Conservation (phyloP, 2,797 vertebrate species). For the Chiropotes sagulatus region DNA sequence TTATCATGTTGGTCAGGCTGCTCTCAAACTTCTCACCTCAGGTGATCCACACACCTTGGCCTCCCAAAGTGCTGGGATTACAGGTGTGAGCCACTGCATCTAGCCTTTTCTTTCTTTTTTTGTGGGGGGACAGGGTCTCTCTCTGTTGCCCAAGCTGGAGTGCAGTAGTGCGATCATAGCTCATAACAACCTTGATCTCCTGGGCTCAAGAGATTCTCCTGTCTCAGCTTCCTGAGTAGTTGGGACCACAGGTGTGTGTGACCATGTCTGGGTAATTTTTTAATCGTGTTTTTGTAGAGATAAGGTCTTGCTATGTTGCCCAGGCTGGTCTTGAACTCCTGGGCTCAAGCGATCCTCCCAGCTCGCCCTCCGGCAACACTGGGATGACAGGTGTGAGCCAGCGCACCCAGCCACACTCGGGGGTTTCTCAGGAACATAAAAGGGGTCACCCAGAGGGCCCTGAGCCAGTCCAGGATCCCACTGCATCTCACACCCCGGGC, state of each 20-base stretch:
- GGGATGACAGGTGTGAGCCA: not conserved
- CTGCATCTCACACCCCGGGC: fast-evolving
- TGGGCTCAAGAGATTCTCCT: not conserved
- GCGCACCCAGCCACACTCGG: not conserved
- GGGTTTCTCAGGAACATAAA: not conserved
- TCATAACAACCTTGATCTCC: not conserved
- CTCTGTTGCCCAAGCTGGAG: not conserved
- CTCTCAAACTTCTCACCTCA: too few species aligned
- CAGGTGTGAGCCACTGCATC: not conserved
- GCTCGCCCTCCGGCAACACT: not conserved
- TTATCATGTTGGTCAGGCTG: too few species aligned
- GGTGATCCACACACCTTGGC: too few species aligned
- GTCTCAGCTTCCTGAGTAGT: not conserved
- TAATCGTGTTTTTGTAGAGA: not conserved
- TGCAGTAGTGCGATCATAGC: not conserved
- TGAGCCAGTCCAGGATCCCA: not conserved
- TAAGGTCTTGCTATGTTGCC: not conserved
- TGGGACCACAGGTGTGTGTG: not conserved
- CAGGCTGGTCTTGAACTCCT: not conserved
- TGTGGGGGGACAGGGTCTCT: not conserved
- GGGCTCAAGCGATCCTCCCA: not conserved
- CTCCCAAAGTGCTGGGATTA: too few species aligned
- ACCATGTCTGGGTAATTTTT: not conserved
- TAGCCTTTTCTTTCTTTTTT: not conserved
- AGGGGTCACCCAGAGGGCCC: not conserved